Evolutionary conservation across 2,797 vertebrate species (phyloP).

Genomic region (Spatula versicolor): DNA sequence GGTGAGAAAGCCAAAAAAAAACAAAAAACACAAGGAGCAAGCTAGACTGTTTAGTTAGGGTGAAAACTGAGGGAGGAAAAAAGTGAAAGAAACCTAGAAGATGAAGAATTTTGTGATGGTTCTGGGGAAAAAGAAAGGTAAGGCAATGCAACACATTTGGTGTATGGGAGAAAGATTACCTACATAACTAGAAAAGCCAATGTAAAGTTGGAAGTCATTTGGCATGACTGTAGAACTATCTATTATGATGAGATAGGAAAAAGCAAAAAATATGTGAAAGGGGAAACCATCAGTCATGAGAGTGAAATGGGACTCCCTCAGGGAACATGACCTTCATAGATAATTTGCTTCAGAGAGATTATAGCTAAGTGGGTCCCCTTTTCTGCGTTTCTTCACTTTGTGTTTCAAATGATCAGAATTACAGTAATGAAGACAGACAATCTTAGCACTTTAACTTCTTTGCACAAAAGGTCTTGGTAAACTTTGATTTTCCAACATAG

Average conservation of each 20-base stretch:
- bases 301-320: constrained; percentile 14
- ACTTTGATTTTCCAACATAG: neutral
- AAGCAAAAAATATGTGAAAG: neutral
- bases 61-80: neutral
- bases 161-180: neutral
- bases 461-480: neutral
- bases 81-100: neutral
- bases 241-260: neutral
- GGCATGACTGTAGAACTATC: neutral
- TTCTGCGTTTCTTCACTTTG: neutral
- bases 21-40: neutral
- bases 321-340: neutral
- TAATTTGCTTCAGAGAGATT: neutral
- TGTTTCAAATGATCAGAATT: constrained; percentile 11
- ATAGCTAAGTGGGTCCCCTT: neutral
- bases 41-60: neutral
- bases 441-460: neutral
- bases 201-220: neutral
- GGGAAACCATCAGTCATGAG: neutral
- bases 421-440: neutral
- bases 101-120: neutral
- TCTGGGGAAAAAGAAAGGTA: neutral
- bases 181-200: neutral
- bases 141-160: neutral
- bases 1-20: neutral